Base-by-base conservation (phyloP, 2,113 vertebrate species). In the Pyxicephalus adspersus region DNA sequence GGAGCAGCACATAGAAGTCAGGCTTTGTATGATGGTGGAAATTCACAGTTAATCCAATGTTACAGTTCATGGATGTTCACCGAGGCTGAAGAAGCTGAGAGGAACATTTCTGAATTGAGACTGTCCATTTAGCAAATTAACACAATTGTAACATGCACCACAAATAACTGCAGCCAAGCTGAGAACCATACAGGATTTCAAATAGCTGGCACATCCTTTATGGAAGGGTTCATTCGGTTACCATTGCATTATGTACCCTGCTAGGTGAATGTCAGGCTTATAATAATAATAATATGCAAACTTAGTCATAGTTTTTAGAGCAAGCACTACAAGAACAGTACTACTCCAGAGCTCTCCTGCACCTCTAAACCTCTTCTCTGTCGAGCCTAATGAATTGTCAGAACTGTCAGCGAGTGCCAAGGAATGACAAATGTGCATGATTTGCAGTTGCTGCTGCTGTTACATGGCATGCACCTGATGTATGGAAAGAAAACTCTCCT, bases 351-450 rank as follows among this genome's bases (percentile, higher is more conserved):
- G 90, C 91, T 86, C 87, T 88, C 83, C 90, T 89, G 87, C 89
- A 87, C 91, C 91, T 91, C 90, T 87, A 92, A 93, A 90, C 88
- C 90, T 89, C 89, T 92, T 93, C 92, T 90, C 91, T 90, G 90
- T 88, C 88, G 86, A 90, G 89, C 87, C 91, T 94, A 94, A 94
- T 93, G 92, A 94, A 93, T 94, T 94, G 92, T 94, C 93, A 94
- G 91, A 94, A 91, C 91, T 94, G 93, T 94, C 93, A 94, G 89
- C 89, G 88, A 87, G 91, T 89, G 89, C 88, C 87, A 88, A 92
- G 92, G 92, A 93, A 93, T 94, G 93, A 94, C 92, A 93, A 94
- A 94, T 93, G 93, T 90, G 91, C 92, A 90, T 91, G 92, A 94
- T 94, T 93, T 94, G 90, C 89, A 80, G 90, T 84, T 45, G 84